Conservation (phyloP, 2,888 invertebrate genomes). For the Zygothrica quintamaculata region DNA sequence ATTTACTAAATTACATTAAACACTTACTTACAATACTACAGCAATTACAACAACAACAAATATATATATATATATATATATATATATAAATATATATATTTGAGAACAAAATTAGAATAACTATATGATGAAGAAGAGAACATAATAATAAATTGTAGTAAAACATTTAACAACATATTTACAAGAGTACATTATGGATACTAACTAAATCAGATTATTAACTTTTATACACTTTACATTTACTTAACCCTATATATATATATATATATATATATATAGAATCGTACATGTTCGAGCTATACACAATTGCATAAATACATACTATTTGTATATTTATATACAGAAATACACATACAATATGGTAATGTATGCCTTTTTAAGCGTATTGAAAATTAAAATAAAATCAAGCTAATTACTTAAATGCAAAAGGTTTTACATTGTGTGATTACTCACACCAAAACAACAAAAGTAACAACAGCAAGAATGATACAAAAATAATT, state of each 20-base stretch:
- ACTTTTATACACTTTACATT: slow-evolving; percentile 79
- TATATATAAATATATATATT: slow-evolving; percentile 14
- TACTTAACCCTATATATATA: slow-evolving; percentile 64
- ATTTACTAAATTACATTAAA: slow-evolving; percentile 18
- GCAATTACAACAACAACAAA: slow-evolving; percentile 13
- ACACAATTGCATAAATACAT: too few species aligned
- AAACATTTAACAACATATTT: slow-evolving; percentile 48
- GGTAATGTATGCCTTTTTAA: too few species aligned
- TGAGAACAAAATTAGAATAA: slow-evolving; percentile 26
- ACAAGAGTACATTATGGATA: slow-evolving; percentile 41
- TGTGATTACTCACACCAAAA: slow-evolving; percentile 56
- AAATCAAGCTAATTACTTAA: slow-evolving; percentile 65
- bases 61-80: neutral
- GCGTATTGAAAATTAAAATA: too few species aligned
- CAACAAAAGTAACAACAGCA: slow-evolving; percentile 28
- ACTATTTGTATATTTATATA: too few species aligned
- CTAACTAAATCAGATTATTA: slow-evolving; percentile 71
- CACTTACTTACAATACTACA: slow-evolving; percentile 19
- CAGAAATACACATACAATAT: too few species aligned
- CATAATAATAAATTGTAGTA: slow-evolving; percentile 38
- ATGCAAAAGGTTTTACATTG: slow-evolving; percentile 75
- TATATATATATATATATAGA: slow-evolving; percentile 20
- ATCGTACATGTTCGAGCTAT: slow-evolving; percentile 53
- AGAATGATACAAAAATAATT: slow-evolving; percentile 16
- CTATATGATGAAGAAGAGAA: neutral